These are phyloP conservation scores for Nysson spinosus DNA, from an alignment of 2,888 invertebrate genomes.

Conservation along the genomic window DNA sequence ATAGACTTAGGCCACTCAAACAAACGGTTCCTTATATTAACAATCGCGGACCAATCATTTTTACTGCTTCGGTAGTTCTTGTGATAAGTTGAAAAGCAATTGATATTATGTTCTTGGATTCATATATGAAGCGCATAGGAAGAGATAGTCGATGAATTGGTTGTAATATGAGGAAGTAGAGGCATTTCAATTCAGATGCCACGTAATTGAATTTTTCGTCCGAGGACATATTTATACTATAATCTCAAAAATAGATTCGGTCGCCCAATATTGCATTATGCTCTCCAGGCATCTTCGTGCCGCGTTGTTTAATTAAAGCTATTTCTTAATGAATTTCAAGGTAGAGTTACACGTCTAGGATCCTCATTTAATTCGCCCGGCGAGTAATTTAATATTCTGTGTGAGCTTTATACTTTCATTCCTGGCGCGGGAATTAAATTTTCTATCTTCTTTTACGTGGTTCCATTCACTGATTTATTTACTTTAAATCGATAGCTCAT, in stretches of 20 bases:
- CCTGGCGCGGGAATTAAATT: neutral
- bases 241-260: neutral
- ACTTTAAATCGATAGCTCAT: neutral
- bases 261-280: neutral
- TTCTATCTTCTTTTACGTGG: neutral
- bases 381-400: neutral
- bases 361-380: neutral
- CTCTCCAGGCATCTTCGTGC: no score
- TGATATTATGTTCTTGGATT: neutral
- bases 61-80: no score
- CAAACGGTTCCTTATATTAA: no score
- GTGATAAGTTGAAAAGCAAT: no score
- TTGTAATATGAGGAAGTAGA: conserved; percentile 16
- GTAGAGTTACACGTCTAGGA: neutral
- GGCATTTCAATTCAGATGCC: conserved; percentile 7
- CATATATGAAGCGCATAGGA: no score
- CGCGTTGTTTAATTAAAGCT: no score
- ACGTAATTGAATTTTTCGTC: conserved; percentile 3
- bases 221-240: neutral
- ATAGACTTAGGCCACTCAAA: no score
- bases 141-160: neutral
- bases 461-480: neutral
- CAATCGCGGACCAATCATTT: no score
- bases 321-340: neutral
- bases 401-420: neutral